These are phyloP conservation scores for Altica lythri DNA, from an alignment of 2,888 invertebrate genomes.

Conservation along the genomic window DNA sequence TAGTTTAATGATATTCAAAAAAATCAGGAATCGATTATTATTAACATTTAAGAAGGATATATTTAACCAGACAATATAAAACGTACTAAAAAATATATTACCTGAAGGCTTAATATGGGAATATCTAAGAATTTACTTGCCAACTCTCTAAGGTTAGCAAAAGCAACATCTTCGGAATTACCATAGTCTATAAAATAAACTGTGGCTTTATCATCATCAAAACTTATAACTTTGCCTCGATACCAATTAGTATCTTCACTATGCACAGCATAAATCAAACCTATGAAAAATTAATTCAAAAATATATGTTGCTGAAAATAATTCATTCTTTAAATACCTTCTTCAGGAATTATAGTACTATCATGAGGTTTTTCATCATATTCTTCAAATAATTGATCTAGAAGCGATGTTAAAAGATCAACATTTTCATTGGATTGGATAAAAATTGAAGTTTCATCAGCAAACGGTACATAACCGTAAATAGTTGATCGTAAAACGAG, in stretches of 20 bases:
- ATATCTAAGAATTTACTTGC: constrained; percentile 44
- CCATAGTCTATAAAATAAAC: constrained; percentile 74
- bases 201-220: constrained; percentile 57
- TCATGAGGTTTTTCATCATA: constrained; percentile 59
- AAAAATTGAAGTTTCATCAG: constrained; percentile 65
- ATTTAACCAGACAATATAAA: no score
- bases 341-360: constrained; percentile 56
- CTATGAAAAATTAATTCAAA: constrained; percentile 5
- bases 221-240: constrained; percentile 62
- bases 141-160: constrained; percentile 44
- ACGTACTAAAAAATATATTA: no score
- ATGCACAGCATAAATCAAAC: constrained; percentile 64
- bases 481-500: constrained; percentile 67
- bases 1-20: no score
- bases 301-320: background rate
- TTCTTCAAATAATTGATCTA: constrained; percentile 63
- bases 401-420: constrained; percentile 57
- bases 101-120: constrained; percentile 47
- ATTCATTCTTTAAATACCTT: constrained; percentile 50
- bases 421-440: constrained; percentile 63
- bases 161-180: constrained; percentile 64
- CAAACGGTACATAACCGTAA: constrained; percentile 64
- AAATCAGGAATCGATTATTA: no score
- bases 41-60: no score
- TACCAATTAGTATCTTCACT: constrained; percentile 72